These are phyloP conservation scores for Pedetes capensis DNA, from an alignment of 2,113 vertebrate genomes.

Conservation along the genomic window DNA sequence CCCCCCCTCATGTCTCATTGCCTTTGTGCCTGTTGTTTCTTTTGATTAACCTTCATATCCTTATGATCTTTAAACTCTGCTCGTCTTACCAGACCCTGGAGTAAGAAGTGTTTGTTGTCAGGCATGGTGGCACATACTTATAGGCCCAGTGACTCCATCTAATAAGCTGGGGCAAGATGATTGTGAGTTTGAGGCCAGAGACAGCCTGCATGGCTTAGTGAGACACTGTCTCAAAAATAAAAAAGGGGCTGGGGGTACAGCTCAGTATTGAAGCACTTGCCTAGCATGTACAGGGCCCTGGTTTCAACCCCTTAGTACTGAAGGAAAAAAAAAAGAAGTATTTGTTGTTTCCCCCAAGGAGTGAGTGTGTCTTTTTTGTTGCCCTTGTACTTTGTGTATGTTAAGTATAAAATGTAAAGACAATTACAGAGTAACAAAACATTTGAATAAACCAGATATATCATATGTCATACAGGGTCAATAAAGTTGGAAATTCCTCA, in stretches of 20 bases:
- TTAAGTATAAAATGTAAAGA: constrained; percentile 26
- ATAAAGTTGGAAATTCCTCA: neutral
- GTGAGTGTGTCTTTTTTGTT: neutral
- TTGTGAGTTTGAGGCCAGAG: no score
- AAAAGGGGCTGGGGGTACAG: no score
- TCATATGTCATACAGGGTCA: neutral
- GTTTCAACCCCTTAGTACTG: no score
- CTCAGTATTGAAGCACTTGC: no score
- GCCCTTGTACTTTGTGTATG: neutral
- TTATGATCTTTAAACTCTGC: neutral
- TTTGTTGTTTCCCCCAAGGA: neutral
- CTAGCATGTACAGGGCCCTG: no score
- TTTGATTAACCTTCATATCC: neutral
- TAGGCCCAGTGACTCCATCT: no score
- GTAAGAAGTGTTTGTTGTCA: constrained; percentile 4
- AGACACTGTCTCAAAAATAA: no score
- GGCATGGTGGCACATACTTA: no score
- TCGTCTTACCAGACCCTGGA: neutral
- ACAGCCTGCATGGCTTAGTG: no score
- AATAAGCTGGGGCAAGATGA: no score
- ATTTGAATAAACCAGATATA: neutral
- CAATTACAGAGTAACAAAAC: neutral
- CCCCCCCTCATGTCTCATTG: neutral
- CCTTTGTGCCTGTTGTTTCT: neutral
- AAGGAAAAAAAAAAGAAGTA: no score